Evolutionary conservation across 2,797 vertebrate genomes (phyloP).

Genomic region (Otolemur crassicaudatus): DNA sequence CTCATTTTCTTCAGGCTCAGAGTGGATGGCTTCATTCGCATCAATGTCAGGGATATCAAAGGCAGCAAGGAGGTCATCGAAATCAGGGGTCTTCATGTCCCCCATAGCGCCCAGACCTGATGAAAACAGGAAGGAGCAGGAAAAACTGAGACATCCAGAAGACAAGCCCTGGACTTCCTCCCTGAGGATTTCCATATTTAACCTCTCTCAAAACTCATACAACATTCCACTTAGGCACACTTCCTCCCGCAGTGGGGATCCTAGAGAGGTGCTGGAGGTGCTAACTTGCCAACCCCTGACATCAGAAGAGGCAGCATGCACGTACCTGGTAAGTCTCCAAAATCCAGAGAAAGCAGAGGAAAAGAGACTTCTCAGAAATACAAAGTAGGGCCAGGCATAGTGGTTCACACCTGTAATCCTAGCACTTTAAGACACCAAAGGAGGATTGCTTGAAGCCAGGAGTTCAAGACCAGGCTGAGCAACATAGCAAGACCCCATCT

Average conservation of each 20-base stretch:
- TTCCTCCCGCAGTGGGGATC: background rate
- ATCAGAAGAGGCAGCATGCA: background rate
- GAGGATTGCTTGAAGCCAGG: background rate
- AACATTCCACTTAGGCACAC: background rate
- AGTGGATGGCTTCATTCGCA: slow-evolving; percentile 96
- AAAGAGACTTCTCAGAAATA: slow-evolving; percentile 39
- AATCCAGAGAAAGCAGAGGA: background rate
- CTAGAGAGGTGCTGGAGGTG: background rate
- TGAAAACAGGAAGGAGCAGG: background rate
- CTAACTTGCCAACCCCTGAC: background rate
- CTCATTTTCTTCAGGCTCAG: slow-evolving; percentile 92
- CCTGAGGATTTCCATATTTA: background rate
- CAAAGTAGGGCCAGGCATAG: background rate
- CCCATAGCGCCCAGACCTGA: slow-evolving; percentile 92
- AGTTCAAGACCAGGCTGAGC: background rate
- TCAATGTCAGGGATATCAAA: slow-evolving; percentile 99
- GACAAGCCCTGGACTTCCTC: background rate
- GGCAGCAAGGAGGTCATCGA: slow-evolving; percentile 97
- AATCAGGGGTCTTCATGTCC: slow-evolving; percentile 99
- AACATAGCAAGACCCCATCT: background rate
- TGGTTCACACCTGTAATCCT: background rate
- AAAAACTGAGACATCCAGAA: slow-evolving; percentile 24
- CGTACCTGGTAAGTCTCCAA: background rate
- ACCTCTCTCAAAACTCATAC: background rate
- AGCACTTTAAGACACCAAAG: background rate